phyloP scores from a whole-genome alignment of 2,888 invertebrate genomes.

The Cheilosia scutellata region DNA sequence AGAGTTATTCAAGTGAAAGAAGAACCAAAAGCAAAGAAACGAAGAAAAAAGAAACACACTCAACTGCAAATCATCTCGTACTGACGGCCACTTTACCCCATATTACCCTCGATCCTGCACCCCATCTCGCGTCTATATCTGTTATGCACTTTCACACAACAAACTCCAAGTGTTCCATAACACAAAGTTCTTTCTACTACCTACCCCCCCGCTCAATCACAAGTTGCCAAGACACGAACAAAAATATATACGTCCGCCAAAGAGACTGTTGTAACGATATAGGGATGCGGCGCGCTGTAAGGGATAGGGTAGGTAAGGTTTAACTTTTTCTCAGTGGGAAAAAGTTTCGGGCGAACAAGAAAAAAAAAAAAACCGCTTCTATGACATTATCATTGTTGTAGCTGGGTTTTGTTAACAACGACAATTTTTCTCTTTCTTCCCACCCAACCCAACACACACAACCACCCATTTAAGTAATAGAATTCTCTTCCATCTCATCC shows the following conservation, averaged over 20 bases:
- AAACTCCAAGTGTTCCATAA: constrained; percentile 59
- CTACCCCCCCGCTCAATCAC: neutral
- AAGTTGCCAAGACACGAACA: constrained; percentile 57
- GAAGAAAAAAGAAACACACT: constrained; percentile 26
- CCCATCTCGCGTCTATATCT: neutral
- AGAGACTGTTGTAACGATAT: constrained; percentile 55
- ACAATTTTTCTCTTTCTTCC: constrained; percentile 50
- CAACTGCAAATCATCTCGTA: constrained; percentile 67
- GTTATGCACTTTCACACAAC: constrained; percentile 38
- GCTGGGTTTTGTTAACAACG: constrained; percentile 75
- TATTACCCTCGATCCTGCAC: constrained; percentile 27
- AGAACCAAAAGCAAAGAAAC: constrained; percentile 20
- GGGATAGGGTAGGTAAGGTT: constrained; percentile 41
- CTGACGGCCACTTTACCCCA: constrained; percentile 68
- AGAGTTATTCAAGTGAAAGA: constrained; percentile 65
- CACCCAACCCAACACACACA: constrained; percentile 15
- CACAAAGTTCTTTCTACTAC: constrained; percentile 12
- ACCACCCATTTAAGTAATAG: constrained; percentile 35
- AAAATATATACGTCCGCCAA: constrained; percentile 36
- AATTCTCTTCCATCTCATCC: constrained; percentile 9
- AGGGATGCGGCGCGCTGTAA: constrained; percentile 15
- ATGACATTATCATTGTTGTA: constrained; percentile 76
- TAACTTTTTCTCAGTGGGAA: constrained; percentile 49
- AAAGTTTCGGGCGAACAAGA: constrained; percentile 43
- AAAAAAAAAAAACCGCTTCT: constrained; percentile 48